Base-by-base conservation (phyloP, 2,113 vertebrate genomes). In the Mesoclemmys tuberculata region DNA sequence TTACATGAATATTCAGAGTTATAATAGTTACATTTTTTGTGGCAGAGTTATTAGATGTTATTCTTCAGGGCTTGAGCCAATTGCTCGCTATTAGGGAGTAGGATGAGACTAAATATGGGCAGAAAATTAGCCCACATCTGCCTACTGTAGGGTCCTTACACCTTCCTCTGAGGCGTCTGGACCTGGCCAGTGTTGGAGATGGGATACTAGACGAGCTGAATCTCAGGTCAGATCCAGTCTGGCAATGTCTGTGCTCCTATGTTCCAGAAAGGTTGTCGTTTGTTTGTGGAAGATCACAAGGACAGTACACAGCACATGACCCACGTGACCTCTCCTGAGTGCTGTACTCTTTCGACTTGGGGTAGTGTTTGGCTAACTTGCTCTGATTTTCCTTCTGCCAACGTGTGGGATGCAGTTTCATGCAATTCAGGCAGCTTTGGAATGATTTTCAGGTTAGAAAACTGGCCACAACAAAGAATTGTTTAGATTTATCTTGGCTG, bases 351-450 rank as follows among this genome's bases (percentile, higher is more conserved):
- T 46, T 22, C 27, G 24, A 93, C 90, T 85, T 46, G 91, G 38
- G 29, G 82, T 46, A 80, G 88, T 16, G 2, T 84, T 93, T 79
- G 74, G 1, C 75, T 90, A 68, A 11, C 54, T 89, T 93, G 48
- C 74, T 35, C 94, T 85, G 61, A 78, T 93, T 88, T 91, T 21
- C 38, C 93, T 56, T 12, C 87, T 0, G 0, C 88, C 52, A 80
- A 4, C 85, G 61, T 77, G 90, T 95, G 55, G 92, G 94, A 96
- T 86, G 92, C 71, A 89, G 80, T 93, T 94, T 92, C 95, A 93
- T 77, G 90, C 87, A 93, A 52, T 22, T 82, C 80, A 48, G 46
- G 61, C 74, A 90, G 41, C 82, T 79, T 61, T 38, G 35, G 84
- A 89, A 71, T 82, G 51, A 78, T 44, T 88, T 21, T 71, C 35